Evolutionary conservation across 2,888 invertebrate species (phyloP).

Genomic region (Apodemia hepburni): DNA sequence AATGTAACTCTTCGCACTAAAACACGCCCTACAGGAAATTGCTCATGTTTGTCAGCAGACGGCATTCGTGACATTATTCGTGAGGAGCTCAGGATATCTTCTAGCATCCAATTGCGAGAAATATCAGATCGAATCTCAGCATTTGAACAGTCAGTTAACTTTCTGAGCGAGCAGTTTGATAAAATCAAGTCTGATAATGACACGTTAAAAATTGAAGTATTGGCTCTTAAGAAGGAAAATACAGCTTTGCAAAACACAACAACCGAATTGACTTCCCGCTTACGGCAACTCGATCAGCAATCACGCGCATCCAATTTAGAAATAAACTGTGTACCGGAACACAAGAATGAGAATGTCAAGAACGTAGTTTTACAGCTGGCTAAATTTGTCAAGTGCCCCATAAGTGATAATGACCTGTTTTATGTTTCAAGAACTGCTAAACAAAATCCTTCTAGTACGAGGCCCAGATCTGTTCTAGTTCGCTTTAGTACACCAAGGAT

Average conservation of each 20-base stretch:
- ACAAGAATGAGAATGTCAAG: not conserved
- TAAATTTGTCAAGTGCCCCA: not conserved
- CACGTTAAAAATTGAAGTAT: not conserved
- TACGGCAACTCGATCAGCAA: not conserved
- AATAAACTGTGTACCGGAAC: not conserved
- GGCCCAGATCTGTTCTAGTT: not conserved
- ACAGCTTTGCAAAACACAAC: not conserved
- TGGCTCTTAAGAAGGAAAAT: not conserved
- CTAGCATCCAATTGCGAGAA: not conserved
- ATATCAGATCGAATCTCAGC: not conserved
- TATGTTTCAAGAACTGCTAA: not conserved
- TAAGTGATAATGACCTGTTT: not conserved
- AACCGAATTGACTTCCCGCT: not conserved
- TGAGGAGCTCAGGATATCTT: not conserved
- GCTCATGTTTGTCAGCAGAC: not conserved
- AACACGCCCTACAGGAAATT: not conserved
- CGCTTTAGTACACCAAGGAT: not conserved
- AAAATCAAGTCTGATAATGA: not conserved
- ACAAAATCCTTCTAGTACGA: not conserved
- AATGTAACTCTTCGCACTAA: not conserved
- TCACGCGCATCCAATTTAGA: not conserved
- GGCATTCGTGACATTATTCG: not conserved
- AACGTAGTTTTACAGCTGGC: conserved; percentile 6
- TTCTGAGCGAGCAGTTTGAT: not conserved
- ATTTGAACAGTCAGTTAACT: not conserved